These are phyloP conservation scores for Nyleta sp. DNA, from an alignment of 2,888 invertebrate species.

Conservation along the genomic window DNA sequence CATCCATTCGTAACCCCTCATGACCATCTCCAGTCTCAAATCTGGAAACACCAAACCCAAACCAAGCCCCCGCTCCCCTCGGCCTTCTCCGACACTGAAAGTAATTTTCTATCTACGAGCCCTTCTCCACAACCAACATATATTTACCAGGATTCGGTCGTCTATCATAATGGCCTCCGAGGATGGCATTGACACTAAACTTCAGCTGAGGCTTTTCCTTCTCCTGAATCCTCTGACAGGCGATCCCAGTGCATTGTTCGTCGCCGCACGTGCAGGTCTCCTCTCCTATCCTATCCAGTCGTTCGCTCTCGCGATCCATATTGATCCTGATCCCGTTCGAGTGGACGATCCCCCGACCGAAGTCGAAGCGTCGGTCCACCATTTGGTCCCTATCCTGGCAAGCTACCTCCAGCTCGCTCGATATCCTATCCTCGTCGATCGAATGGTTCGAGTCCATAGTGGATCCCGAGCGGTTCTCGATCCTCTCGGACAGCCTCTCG, in stretches of 20 bases:
- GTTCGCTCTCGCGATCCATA: slow-evolving; percentile 74
- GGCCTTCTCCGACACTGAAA: no score
- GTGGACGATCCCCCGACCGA: slow-evolving; percentile 71
- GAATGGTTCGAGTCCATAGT: slow-evolving; percentile 75
- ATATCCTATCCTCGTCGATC: slow-evolving; percentile 75
- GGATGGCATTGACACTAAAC: slow-evolving; percentile 96
- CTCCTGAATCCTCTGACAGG: slow-evolving; percentile 77
- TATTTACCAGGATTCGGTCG: slow-evolving; percentile 79
- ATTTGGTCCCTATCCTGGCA: slow-evolving; percentile 63
- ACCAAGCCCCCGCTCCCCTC: no score
- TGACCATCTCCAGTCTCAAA: no score
- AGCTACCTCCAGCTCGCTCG: slow-evolving; percentile 71
- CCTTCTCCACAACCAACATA: not conserved
- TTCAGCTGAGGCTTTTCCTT: slow-evolving; percentile 90
- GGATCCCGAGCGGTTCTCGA: slow-evolving; percentile 77
- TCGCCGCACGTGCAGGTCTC: slow-evolving; percentile 80
- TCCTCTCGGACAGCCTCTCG: slow-evolving; percentile 77
- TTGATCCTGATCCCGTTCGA: slow-evolving; percentile 72
- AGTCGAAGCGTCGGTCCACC: slow-evolving; percentile 73
- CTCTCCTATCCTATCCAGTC: slow-evolving; percentile 78
- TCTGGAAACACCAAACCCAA: no score
- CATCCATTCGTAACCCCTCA: no score
- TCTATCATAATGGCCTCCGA: slow-evolving; percentile 86
- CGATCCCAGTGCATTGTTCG: slow-evolving; percentile 77
- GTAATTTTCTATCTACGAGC: no score